Evolutionary conservation across 2,113 vertebrate species (phyloP), one percentile per base, ranked within the genome.

Genomic region (Ibidorhyncha struthersii): DNA sequence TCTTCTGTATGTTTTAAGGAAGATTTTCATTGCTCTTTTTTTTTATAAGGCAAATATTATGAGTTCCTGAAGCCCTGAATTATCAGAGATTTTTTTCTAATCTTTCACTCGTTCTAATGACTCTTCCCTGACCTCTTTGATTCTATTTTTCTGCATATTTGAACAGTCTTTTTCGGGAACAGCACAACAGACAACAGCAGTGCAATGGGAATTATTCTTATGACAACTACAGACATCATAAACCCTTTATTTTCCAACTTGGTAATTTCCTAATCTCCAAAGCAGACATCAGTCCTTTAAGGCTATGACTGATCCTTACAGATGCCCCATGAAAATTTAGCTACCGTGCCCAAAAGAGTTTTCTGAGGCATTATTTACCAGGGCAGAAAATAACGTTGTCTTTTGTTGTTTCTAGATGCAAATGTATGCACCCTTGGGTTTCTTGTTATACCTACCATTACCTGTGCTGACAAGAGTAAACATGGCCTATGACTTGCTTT

Each of bases 341-440:
- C 56, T 89, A 22, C 38, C 2, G 3, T 41, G 32, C 55, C 29
- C 43, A 12, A 49, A 69, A 89, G 12, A 13, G 20, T 79, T 95
- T 93, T 88, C 62, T 72, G 40, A 86, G 26, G 34, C 22, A 10
- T 45, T 84, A 12, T 76, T 91, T 95, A 76, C 25, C 18, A 26
- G 21, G 25, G 9, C 18, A 73, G 36, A 81, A 92, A 81, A 40
- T 65, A 29, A 38, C 1, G 0, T 55, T 0, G 1, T 26, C 15
- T 62, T 65, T 41, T 38, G 65, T 43, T 41, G 34, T 67, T 49
- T 73, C 10, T 78, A 18, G 22, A n/a, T 43, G 38, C 34, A 67
- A 78, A 34, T 49, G 14, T 84, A 9, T 3, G 0, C 17, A 71
- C 1, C 22, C 19, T 59, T 69, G 52, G 27, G 8, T 67, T 81